Conservation (phyloP, 2,888 invertebrate species). For the Leptura quadrifasciata region DNA sequence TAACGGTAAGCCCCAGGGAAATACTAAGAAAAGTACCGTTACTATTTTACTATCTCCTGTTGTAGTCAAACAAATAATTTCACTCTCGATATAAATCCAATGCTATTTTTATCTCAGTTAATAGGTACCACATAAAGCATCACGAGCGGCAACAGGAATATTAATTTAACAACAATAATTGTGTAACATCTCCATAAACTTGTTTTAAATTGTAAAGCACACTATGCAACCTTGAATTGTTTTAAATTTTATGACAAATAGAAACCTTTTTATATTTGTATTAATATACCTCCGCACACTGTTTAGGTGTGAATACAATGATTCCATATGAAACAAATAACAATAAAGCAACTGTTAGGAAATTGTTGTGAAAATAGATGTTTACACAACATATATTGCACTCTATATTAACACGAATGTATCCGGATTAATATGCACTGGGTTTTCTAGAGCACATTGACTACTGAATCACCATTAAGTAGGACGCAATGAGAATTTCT, state of each 20-base stretch:
- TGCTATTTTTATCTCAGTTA: background rate
- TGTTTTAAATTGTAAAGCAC: conserved; percentile 13
- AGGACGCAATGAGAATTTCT: conserved; percentile 5
- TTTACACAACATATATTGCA: no score
- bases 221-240: background rate
- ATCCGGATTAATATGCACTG: no score
- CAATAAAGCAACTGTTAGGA: no score
- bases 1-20: background rate
- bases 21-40: conserved; percentile 17
- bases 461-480: background rate
- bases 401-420: no score
- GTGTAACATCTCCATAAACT: conserved; percentile 9
- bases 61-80: background rate
- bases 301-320: no score
- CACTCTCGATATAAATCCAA: background rate
- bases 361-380: no score
- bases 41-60: background rate
- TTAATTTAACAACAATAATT: conserved; percentile 8
- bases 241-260: no score
- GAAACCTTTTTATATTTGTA: no score
- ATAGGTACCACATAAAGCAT: no score
- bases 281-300: no score
- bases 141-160: background rate
- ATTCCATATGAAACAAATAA: no score
- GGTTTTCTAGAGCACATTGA: no score